These are phyloP conservation scores for Drosophila anomelani DNA, from an alignment of 2,888 invertebrate species.

Conservation along the genomic window DNA sequence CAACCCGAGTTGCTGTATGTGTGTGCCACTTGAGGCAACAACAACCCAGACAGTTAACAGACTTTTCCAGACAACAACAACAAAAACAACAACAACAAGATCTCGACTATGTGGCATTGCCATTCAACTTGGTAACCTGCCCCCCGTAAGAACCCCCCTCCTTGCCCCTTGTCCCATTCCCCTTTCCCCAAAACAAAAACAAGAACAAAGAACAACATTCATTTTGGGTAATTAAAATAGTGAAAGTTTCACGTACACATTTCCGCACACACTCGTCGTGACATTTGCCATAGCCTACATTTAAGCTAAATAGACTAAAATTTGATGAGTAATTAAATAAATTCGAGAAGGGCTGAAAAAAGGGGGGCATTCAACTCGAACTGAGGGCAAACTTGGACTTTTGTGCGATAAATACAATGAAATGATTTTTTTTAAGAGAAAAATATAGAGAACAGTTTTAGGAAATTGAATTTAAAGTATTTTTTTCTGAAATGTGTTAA, in stretches of 20 bases:
- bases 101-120: conserved; percentile 39
- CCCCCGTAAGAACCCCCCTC: background rate
- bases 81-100: conserved; percentile 37
- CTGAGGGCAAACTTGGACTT: conserved; percentile 4
- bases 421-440: background rate
- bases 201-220: conserved; percentile 46
- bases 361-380: conserved; percentile 4
- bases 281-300: conserved; percentile 70
- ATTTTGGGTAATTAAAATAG: conserved; percentile 74
- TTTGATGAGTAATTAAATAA: conserved; percentile 14
- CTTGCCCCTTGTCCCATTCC: background rate
- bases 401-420: conserved; percentile 2
- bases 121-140: conserved; percentile 30
- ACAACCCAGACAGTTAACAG: conserved; percentile 71
- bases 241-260: conserved; percentile 63
- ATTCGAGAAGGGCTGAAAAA: background rate
- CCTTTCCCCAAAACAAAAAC: background rate
- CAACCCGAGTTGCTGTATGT: conserved; percentile 15
- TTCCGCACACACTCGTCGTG: conserved; percentile 4
- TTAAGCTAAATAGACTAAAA: conserved; percentile 53
- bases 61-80: conserved; percentile 54
- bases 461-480: background rate
- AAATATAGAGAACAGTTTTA: too few species aligned
- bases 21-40: conserved; percentile 64
- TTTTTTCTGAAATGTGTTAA: background rate